Evolutionary conservation across 2,113 vertebrate species (phyloP), one percentile per base, ranked within the genome.

Genomic region (Coregonus clupeaformis): DNA sequence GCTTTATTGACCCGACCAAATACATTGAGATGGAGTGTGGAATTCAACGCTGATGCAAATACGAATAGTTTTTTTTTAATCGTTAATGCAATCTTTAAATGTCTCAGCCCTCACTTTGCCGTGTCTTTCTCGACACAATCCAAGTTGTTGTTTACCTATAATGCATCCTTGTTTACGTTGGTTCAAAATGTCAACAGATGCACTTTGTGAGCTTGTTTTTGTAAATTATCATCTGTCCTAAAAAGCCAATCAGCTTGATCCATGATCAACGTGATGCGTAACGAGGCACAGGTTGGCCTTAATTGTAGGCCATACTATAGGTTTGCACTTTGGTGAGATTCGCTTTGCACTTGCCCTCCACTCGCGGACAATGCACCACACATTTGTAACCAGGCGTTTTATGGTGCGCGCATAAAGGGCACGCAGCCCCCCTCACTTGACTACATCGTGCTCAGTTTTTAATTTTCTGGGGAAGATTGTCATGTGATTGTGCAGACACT

Each of bases 11-110:
- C 88, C 88, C 84, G 82, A 91, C 89, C 91, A 92, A 93, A 93
- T 93, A 94, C 92, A 93, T 93, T 92, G 91, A 93, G 92, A 94
- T 93, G 89, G 92, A 92, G 91, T 92, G 91, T 91, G 87, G 91
- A 93, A 92, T 93, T 92, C 91, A 91, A 91, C 93, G 92, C 92
- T 92, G 86, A 92, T 92, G 91, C 91, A 91, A 89, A 91, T 90
- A 89, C 88, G 91, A 92, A 93, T 93, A 91, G 88, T 92, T 93
- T 88, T 91, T 84, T 92, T 93, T 88, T 91, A 84, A 90, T 88
- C 86, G 79, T 89, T 91, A 90, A 93, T 90, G 87, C 82, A 90
- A 90, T 92, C 89, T 92, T 91, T 90, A 91, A 90, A 89, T 73
- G 88, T 76, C 82, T 80, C 80, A 80, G 84, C 77, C 80, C 77